Evolutionary conservation across 2,797 vertebrate species (phyloP).

Genomic region (Champsocephalus esox): DNA sequence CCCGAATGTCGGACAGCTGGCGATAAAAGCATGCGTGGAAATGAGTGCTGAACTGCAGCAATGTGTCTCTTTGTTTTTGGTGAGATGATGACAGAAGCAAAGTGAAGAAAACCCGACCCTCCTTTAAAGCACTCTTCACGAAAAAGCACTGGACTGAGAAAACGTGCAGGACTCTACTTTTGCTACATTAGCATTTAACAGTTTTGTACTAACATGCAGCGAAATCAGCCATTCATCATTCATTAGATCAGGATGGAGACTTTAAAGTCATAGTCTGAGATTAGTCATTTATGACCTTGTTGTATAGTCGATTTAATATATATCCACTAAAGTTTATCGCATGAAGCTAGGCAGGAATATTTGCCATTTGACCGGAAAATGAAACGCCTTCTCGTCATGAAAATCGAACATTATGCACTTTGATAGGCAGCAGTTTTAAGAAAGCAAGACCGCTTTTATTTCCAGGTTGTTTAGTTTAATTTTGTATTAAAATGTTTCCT

Average conservation of each 20-base stretch:
- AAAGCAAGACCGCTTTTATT: conserved; percentile 48
- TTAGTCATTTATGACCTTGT: conserved; percentile 67
- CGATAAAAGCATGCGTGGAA: neutral
- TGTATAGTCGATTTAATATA: conserved; percentile 78
- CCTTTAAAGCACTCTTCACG: conserved; percentile 37
- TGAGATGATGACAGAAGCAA: conserved; percentile 4
- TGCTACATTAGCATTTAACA: conserved; percentile 87
- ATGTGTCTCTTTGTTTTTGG: conserved; percentile 1
- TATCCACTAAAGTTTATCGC: conserved; percentile 78
- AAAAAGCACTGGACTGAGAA: conserved; percentile 47
- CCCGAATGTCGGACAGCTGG: neutral
- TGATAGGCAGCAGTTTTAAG: conserved; percentile 75
- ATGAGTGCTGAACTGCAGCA: conserved; percentile 22
- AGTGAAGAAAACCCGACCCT: conserved; percentile 5
- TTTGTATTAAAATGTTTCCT: conserved; percentile 54
- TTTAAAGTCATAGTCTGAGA: conserved; percentile 53
- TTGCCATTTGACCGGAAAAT: conserved; percentile 53
- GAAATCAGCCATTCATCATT: conserved; percentile 64
- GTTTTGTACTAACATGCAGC: conserved; percentile 71
- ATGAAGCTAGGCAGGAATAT: conserved; percentile 60
- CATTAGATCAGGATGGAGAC: conserved; percentile 43
- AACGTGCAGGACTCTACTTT: conserved; percentile 75
- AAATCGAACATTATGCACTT: conserved; percentile 85
- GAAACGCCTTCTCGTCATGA: conserved; percentile 59
- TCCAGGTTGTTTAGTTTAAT: conserved; percentile 44